Base-by-base conservation (phyloP, 2,888 invertebrate species). In the Leptura quadrifasciata region DNA sequence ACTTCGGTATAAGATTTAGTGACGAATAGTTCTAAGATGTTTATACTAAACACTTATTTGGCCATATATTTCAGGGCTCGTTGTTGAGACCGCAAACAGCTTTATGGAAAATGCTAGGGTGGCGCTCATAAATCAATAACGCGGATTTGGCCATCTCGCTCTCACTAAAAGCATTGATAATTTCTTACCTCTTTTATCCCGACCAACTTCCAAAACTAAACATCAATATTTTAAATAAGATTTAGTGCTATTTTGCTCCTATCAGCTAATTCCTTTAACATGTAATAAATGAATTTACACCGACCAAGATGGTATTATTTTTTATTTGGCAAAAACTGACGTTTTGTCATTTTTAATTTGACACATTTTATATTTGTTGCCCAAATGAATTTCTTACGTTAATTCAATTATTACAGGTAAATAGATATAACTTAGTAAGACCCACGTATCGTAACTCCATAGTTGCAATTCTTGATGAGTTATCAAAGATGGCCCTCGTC, bases 61-160 rank as follows among this genome's bases (percentile, higher is more conserved):
- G 88, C 88, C 87, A 89, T 89, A 89, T 89, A 89, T 89, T 89
- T 89, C 85, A 85, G 86, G 85, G 80, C 84, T 85, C 83, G 86
- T 86, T 87, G 87, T 86, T 85, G 87, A 86, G 88, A 88, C 88
- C 88, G 88, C 89, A 89, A 89, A 89, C 89, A 89, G 89, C 89
- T 89, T 89, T 89, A 89, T 89, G 88, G 89, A 89, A 89, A 89
- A 88, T 87, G 88, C 88, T 86, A 85, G 88, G 88, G 88, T 88
- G 88, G 88, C 89, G 90, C 89, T 90, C 91, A 91, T 91, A 91
- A 91, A 91, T 91, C 91, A 91, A 91, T 91, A 91, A 91, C 90
- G 89, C 85, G 84, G 85, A 85, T 81, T 79, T 78, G 71, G 72
- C 86, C 84, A 85, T 86, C 80, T 82, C 84, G 87, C 87, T 87